These are phyloP conservation scores for Psix sp. DNA, from an alignment of 1,140 invertebrate species.

Conservation along the genomic window DNA sequence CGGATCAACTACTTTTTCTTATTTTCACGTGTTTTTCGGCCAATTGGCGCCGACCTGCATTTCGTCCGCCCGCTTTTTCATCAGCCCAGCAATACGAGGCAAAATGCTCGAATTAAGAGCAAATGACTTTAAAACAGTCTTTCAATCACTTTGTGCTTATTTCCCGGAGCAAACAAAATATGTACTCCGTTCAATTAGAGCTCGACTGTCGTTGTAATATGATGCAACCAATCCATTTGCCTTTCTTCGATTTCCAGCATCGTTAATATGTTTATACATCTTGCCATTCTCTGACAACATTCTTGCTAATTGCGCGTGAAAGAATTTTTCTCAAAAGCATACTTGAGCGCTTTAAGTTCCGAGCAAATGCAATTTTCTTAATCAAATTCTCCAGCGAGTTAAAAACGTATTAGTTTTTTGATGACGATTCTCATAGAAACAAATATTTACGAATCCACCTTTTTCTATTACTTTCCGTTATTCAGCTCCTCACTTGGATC, in stretches of 20 bases:
- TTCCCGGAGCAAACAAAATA: not conserved
- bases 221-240: constrained; percentile 2
- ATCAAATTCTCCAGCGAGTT: too few relatives aligned
- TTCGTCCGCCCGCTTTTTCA: constrained; percentile 6
- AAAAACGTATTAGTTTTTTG: too few relatives aligned
- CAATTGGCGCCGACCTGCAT: constrained; percentile 8
- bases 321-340: not conserved
- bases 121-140: constrained; percentile 19
- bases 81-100: not conserved
- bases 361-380: too few relatives aligned
- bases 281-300: too few relatives aligned
- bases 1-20: constrained; percentile 1
- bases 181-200: constrained; percentile 15
- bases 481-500: too few relatives aligned
- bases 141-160: not conserved
- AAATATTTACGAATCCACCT: too few relatives aligned
- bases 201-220: constrained; percentile 6
- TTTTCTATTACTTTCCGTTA: too few relatives aligned
- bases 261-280: too few relatives aligned
- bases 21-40: constrained; percentile 24
- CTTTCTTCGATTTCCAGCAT: too few relatives aligned
- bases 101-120: not conserved
- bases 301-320: not conserved
- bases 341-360: not conserved
- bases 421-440: too few relatives aligned